Conservation (phyloP, 2,888 invertebrate genomes). For the Latheticus oryzae region DNA sequence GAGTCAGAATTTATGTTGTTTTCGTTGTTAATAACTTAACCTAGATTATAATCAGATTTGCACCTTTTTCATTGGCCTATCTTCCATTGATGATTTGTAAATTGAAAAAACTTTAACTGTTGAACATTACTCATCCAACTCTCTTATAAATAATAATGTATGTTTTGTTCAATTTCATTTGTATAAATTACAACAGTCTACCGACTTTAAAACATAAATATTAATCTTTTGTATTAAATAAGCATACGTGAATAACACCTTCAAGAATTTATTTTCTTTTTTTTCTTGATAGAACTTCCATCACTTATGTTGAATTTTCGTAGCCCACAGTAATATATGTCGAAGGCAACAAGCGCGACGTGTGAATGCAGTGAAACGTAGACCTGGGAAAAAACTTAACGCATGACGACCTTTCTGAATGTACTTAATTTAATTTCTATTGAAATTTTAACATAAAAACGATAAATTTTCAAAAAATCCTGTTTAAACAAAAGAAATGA, state of each 20-base stretch:
- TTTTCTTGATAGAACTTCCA: too few relatives aligned
- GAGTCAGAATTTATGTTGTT: slow-evolving; percentile 36
- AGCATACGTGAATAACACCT: too few relatives aligned
- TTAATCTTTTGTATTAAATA: too few relatives aligned
- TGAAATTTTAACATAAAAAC: slow-evolving; percentile 7
- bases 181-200: too few relatives aligned
- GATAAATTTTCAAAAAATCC: slow-evolving; percentile 7
- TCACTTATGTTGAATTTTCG: too few relatives aligned
- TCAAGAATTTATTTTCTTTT: too few relatives aligned
- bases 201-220: too few relatives aligned
- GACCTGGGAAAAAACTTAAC: slow-evolving; percentile 30
- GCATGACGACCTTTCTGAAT: slow-evolving; percentile 25
- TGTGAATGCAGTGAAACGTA: slow-evolving; percentile 23
- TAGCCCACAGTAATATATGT: slow-evolving; percentile 22
- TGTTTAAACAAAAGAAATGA: too few relatives aligned
- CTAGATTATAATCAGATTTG: slow-evolving; percentile 21
- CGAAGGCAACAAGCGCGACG: slow-evolving; percentile 19
- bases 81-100: slow-evolving; percentile 3
- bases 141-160: too few relatives aligned
- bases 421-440: slow-evolving; percentile 22
- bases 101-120: too few relatives aligned
- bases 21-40: slow-evolving; percentile 22
- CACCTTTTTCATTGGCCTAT: slow-evolving; percentile 3
- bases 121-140: too few relatives aligned
- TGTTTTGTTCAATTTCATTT: too few relatives aligned